These are phyloP conservation scores for Augochlorella aurata DNA, from an alignment of 2,888 invertebrate species.

Conservation along the genomic window DNA sequence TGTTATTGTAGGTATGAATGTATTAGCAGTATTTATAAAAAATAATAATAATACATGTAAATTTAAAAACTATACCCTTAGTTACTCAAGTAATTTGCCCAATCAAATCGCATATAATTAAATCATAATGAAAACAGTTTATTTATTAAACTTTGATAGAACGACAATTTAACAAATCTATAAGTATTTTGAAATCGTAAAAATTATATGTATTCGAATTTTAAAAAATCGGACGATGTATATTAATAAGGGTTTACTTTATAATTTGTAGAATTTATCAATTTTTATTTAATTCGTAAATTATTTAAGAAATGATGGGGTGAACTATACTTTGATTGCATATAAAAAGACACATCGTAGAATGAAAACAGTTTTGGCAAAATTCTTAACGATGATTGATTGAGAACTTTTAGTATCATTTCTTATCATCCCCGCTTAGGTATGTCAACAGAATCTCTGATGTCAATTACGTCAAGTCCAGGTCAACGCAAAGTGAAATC, in stretches of 20 bases:
- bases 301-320: not conserved
- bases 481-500: not conserved
- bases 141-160: not conserved
- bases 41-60: not conserved
- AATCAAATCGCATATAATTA: constrained; percentile 12
- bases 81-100: not conserved
- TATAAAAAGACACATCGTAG: not conserved
- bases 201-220: not conserved
- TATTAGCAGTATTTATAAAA: not conserved
- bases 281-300: not conserved
- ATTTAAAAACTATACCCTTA: not conserved
- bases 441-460: no score
- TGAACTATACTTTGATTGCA: not conserved
- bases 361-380: not conserved
- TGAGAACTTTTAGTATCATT: not conserved
- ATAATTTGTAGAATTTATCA: not conserved
- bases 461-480: not conserved
- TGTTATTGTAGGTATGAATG: not conserved
- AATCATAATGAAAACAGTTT: not conserved
- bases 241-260: not conserved
- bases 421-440: not conserved
- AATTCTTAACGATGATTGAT: not conserved
- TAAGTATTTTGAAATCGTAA: not conserved
- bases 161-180: not conserved
- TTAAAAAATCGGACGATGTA: not conserved